phyloP scores from a whole-genome alignment of 1,140 invertebrate genomes.

The Saxidomus purpurata region DNA sequence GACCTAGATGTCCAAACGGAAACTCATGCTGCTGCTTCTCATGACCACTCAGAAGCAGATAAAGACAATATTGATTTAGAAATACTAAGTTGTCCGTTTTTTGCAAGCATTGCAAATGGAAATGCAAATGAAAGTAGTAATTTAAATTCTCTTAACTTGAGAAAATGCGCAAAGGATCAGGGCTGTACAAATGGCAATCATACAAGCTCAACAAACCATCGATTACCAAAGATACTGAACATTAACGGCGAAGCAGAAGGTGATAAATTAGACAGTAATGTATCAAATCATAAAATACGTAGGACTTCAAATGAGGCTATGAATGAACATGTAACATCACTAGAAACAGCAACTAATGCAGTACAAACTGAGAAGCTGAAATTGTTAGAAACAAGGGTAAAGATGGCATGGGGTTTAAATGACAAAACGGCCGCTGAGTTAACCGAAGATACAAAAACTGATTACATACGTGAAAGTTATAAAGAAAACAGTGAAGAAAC shows the following conservation, averaged over 20 bases:
- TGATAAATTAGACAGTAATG: background rate
- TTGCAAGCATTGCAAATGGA: background rate
- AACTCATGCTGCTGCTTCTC: background rate
- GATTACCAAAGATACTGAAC: too few relatives aligned
- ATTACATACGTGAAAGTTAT: too few relatives aligned
- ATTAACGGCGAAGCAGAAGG: background rate
- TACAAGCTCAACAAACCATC: background rate
- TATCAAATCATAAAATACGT: background rate
- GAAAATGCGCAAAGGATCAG: constrained; percentile 4
- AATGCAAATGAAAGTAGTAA: background rate
- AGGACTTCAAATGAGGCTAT: background rate
- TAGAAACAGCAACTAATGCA: background rate
- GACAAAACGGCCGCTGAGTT: background rate
- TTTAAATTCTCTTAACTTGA: background rate
- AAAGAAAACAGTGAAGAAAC: too few relatives aligned
- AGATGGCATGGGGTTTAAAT: background rate
- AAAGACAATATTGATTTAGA: background rate
- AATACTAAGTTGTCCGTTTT: constrained; percentile 9
- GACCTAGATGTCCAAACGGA: background rate
- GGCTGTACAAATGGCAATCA: background rate
- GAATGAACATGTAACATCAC: background rate
- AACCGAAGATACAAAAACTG: too few relatives aligned
- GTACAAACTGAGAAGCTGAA: background rate
- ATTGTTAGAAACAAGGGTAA: background rate
- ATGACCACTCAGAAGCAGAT: background rate